Percentiles rank a stretch among this genome's conserved stretches.
Evolutionary conservation across 1,140 invertebrate genomes (phyloP).

Genomic region (Steinernema khuongi): DNA sequence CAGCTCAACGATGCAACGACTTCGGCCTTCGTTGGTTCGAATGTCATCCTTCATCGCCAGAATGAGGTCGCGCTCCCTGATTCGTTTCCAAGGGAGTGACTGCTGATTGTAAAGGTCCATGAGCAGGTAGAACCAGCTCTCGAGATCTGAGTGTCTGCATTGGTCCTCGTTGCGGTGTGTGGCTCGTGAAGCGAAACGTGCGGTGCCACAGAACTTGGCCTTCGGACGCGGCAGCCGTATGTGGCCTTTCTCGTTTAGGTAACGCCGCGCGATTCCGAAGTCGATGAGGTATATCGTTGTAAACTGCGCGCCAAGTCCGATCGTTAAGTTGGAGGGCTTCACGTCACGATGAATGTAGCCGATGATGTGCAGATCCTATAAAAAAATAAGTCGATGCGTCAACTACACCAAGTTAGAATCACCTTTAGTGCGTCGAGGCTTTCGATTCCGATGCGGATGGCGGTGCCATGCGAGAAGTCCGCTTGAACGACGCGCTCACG

Average conservation of each 20-base stretch:
- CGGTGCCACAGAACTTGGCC: neutral
- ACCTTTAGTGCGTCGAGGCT: neutral
- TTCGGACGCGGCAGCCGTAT: neutral
- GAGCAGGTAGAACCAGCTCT: conserved; percentile 6
- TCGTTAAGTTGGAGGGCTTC: neutral
- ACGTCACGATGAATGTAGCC: conserved; percentile 1
- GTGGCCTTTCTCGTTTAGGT: neutral
- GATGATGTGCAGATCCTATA: neutral
- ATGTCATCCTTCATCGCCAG: conserved; percentile 5
- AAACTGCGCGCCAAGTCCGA: neutral
- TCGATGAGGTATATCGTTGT: neutral
- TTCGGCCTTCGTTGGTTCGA: neutral
- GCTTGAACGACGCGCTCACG: neutral
- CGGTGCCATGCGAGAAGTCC: neutral
- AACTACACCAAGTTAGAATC: neutral
- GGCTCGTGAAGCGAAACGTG: neutral
- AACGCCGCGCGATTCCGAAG: neutral
- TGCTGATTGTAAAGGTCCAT: conserved; percentile 7
- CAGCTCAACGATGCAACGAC: neutral
- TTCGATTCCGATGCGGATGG: neutral
- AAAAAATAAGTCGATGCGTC: neutral
- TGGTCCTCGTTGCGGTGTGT: neutral
- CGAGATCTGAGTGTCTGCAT: neutral
- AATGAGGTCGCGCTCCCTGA: neutral
- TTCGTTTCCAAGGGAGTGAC: conserved; percentile 1